Conservation (phyloP, 1,140 invertebrate species). For the Aphelinus certus region DNA sequence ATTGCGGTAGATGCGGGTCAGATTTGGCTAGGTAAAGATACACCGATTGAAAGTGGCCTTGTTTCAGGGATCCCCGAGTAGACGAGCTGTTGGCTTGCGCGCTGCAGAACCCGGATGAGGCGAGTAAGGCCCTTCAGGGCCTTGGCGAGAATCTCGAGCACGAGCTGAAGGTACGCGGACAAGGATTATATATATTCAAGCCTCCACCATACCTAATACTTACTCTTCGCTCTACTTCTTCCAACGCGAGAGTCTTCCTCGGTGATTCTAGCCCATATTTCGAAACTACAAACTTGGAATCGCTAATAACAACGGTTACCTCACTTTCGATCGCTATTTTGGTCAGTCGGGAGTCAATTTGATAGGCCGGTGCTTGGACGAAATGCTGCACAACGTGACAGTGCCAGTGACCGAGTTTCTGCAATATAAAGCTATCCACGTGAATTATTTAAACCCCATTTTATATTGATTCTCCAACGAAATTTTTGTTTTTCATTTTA, state of each 20-base stretch:
- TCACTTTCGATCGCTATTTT: not conserved
- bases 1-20: not conserved
- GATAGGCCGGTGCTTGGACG: too few species aligned
- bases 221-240: too few species aligned
- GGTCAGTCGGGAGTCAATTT: not conserved
- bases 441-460: too few species aligned
- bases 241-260: too few species aligned
- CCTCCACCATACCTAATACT: too few species aligned
- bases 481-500: too few species aligned
- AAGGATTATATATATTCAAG: too few species aligned
- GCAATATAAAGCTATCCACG: too few species aligned
- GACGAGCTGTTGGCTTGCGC: conserved; percentile 57
- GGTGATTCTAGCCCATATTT: not conserved
- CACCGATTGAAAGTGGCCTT: too few species aligned
- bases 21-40: not conserved
- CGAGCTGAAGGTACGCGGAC: conserved; percentile 62
- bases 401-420: too few species aligned
- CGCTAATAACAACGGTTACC: conserved; percentile 5
- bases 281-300: not conserved
- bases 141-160: conserved; percentile 58
- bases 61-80: conserved; percentile 54
- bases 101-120: conserved; percentile 56
- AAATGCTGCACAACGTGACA: too few species aligned
- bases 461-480: too few species aligned
- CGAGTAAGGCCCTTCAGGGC: conserved; percentile 49